A percentile compares a stretch with the other conserved stretches of the same genome.
These are phyloP conservation scores for Epizoanthus fatuus DNA, from an alignment of 92 coral and sea anemone genomes.

Conservation along the genomic window DNA sequence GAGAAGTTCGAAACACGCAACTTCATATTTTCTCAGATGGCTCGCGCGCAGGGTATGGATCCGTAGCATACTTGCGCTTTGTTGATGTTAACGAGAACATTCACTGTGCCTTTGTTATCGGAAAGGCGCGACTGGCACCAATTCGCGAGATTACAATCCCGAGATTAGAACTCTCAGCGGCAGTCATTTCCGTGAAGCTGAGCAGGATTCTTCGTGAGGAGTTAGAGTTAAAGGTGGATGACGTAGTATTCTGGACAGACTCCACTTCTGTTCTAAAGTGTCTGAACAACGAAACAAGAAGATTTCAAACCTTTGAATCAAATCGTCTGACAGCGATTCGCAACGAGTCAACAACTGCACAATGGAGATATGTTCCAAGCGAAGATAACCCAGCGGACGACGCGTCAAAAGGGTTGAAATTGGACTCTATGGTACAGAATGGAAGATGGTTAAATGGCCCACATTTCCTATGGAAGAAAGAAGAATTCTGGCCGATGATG, in stretches of 20 bases:
- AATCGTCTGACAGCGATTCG: conserved; percentile 46
- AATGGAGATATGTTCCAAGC: conserved; percentile 48
- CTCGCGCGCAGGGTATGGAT: conserved; percentile 60
- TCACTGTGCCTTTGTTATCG: conserved; percentile 65
- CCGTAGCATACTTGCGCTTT: conserved; percentile 52
- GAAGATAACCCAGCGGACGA: conserved; percentile 66
- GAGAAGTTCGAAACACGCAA: conserved; percentile 40
- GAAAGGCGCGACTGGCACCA: conserved; percentile 59
- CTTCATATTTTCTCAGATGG: conserved; percentile 66
- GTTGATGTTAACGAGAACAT: conserved; percentile 27
- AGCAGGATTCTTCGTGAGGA: conserved; percentile 33
- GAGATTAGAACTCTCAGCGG: conserved; percentile 55
- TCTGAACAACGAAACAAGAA: conserved; percentile 40
- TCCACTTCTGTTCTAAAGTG: conserved; percentile 53
- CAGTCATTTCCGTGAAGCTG: conserved; percentile 55
- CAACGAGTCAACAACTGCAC: conserved; percentile 30
- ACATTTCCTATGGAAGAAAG: conserved; percentile 51
- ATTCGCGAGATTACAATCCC: conserved; percentile 63
- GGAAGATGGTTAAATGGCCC: conserved; percentile 31
- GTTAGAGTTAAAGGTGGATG: conserved; percentile 33
- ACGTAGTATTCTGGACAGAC: conserved; percentile 58
- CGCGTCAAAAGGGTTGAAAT: conserved; percentile 47
- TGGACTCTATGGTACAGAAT: conserved; percentile 30
- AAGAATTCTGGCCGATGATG: conserved; percentile 40
- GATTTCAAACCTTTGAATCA: conserved; percentile 45